Conservation (phyloP, 2,888 invertebrate species). For the Epsilonema sp. region DNA sequence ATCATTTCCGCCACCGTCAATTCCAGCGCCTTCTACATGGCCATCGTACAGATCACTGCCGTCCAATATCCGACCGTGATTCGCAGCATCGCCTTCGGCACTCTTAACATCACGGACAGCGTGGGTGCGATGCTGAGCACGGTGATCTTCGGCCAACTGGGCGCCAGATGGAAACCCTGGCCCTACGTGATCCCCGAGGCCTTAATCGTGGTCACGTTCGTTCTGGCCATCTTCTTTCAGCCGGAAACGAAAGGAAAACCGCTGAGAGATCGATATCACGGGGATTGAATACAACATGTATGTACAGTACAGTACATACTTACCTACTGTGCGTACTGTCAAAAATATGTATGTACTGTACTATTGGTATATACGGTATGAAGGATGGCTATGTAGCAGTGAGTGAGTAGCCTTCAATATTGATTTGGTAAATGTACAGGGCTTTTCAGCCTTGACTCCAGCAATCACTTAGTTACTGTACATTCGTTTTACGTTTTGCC, state of each 20-base stretch:
- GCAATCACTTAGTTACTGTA: no score
- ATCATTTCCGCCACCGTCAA: not conserved
- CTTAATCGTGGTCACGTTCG: not conserved
- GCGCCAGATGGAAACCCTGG: slow-evolving; percentile 1
- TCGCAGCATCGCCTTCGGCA: slow-evolving; percentile 22
- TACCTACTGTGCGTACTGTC: no score
- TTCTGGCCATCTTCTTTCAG: not conserved
- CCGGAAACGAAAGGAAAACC: slow-evolving; percentile 1
- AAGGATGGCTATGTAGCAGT: no score
- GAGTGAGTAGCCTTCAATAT: no score
- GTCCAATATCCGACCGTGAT: slow-evolving; percentile 24
- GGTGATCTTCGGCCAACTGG: not conserved
- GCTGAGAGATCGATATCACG: not conserved
- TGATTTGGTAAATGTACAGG: no score
- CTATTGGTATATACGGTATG: no score
- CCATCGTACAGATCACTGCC: slow-evolving; percentile 12
- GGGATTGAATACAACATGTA: no score
- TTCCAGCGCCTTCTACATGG: slow-evolving; percentile 1
- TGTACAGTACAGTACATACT: no score
- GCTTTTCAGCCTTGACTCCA: no score
- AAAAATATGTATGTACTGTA: no score
- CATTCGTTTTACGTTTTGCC: no score
- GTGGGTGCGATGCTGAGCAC: not conserved
- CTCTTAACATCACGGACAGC: slow-evolving; percentile 12
- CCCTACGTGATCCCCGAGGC: not conserved